phyloP scores from a whole-genome alignment of 2,888 invertebrate genomes.

The Cynaeus angustus region DNA sequence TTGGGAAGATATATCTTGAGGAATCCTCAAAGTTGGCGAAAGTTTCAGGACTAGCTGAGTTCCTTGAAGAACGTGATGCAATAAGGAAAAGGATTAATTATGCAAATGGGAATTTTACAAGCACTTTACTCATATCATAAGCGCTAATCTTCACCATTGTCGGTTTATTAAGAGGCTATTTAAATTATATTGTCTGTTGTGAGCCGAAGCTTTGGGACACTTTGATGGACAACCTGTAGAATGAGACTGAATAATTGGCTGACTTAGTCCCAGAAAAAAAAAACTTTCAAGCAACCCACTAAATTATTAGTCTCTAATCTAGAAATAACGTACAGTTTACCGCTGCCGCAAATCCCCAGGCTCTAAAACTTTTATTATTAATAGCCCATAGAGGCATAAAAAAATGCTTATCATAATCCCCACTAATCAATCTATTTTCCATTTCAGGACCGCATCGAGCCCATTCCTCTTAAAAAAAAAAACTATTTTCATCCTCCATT shows the following conservation, averaged over 20 bases:
- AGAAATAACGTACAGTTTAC: too few species aligned
- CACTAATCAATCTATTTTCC: too few species aligned
- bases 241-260: neutral
- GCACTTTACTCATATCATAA: slow-evolving; percentile 44
- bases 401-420: too few species aligned
- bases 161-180: slow-evolving; percentile 40
- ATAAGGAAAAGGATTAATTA: slow-evolving; percentile 44
- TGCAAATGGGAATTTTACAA: slow-evolving; percentile 47
- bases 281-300: too few species aligned
- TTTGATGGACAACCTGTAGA: slow-evolving; percentile 44
- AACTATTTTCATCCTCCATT: too few species aligned
- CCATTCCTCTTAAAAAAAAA: too few species aligned
- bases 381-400: too few species aligned
- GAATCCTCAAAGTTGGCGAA: slow-evolving; percentile 17
- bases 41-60: slow-evolving; percentile 16
- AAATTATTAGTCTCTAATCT: too few species aligned
- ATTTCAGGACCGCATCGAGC: too few species aligned
- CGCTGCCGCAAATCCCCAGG: too few species aligned
- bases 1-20: slow-evolving; percentile 17
- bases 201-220: neutral
- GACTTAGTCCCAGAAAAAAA: neutral
- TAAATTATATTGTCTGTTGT: slow-evolving; percentile 41
- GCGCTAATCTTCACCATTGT: slow-evolving; percentile 42
- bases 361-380: too few species aligned
- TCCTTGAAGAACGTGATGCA: slow-evolving; percentile 28